phyloP scores from a whole-genome alignment of 2,888 invertebrate genomes.

The Drosophila ustulata region DNA sequence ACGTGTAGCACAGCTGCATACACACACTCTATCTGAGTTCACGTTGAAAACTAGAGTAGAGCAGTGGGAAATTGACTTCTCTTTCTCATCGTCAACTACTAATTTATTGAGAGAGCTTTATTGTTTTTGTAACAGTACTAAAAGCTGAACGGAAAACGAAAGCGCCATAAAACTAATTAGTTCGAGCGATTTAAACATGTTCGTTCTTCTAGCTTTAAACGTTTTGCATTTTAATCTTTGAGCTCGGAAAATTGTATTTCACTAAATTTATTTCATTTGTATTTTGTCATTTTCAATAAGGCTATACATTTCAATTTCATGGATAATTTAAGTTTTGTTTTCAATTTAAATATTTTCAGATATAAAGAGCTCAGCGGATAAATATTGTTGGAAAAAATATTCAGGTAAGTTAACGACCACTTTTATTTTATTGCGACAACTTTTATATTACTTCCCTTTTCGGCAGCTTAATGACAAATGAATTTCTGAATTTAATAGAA shows the following conservation, averaged over 20 bases:
- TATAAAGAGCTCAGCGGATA: neutral
- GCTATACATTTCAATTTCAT: neutral
- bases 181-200: neutral
- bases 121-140: constrained; percentile 31
- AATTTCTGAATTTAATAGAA: neutral
- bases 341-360: neutral
- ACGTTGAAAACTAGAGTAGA: constrained; percentile 11
- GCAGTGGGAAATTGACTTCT: constrained; percentile 11
- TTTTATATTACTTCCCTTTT: constrained; percentile 2
- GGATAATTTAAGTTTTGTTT: neutral
- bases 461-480: neutral
- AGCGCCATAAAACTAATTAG: constrained; percentile 19
- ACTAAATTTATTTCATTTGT: neutral
- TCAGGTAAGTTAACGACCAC: neutral
- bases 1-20: constrained; percentile 15
- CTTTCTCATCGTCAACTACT: constrained; percentile 12
- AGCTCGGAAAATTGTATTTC: neutral
- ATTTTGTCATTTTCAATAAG: neutral
- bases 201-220: neutral
- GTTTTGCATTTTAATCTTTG: neutral
- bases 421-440: neutral
- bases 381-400: neutral
- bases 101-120: constrained; percentile 21
- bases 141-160: constrained; percentile 21
- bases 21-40: neutral